These are phyloP conservation scores for Drosophila anomalata DNA, from an alignment of 2,888 invertebrate species.

Conservation along the genomic window DNA sequence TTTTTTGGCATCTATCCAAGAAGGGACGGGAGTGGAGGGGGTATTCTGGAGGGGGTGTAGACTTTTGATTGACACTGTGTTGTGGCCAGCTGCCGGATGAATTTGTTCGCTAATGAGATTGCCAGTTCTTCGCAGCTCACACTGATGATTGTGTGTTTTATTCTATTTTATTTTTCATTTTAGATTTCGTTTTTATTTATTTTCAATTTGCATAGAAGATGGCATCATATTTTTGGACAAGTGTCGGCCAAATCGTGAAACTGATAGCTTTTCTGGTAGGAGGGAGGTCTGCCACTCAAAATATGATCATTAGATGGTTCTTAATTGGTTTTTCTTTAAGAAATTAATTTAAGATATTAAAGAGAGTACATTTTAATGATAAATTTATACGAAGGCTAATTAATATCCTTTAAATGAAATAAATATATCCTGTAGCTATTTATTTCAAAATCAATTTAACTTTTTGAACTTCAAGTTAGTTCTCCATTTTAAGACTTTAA, in stretches of 20 bases:
- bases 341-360: no score
- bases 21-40: background rate
- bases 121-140: constrained; percentile 22
- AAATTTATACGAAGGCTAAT: no score
- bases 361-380: no score
- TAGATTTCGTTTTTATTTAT: background rate
- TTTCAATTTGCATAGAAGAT: constrained; percentile 30
- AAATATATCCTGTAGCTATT: no score
- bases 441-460: background rate
- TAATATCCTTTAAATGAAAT: no score
- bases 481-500: background rate
- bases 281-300: background rate
- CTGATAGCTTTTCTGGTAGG: constrained; percentile 9
- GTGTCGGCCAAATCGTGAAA: constrained; percentile 21
- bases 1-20: constrained; percentile 38
- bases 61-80: constrained; percentile 65
- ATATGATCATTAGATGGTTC: background rate
- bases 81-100: constrained; percentile 67
- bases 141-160: constrained; percentile 23
- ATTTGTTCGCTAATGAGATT: constrained; percentile 30
- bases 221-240: constrained; percentile 36
- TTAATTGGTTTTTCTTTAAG: background rate
- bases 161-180: constrained; percentile 12
- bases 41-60: background rate
- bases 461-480: background rate